Base-by-base conservation (phyloP, 2,113 vertebrate genomes). In the Thunnus maccoyii region DNA sequence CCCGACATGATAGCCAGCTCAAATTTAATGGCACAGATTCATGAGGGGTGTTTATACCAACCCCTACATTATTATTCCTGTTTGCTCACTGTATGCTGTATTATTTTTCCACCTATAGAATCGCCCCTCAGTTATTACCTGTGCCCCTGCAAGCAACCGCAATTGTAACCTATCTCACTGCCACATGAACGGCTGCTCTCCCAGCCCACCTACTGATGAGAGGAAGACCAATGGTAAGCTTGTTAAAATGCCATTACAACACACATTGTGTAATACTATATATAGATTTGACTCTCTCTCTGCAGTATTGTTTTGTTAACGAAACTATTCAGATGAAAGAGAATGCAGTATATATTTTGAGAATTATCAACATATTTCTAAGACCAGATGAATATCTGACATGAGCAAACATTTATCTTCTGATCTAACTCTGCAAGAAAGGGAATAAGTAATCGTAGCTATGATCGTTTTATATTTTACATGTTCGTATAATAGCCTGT, bases 41-140 rank as follows among this genome's bases (percentile, higher is more conserved):
- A 9, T 41, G 36, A 41, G 8, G 7, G 2, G 0, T 46, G 13
- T 55, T 41, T 41, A 22, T 41, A 15, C 30, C 13, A 22, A 52
- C 9, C 5, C n/a, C 15, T 30, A 7, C 17, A 13, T 8, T 22
- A 25, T 48, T 25, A 10, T 50, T 11, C 22, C 15, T 36, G 20
- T 65, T 44, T 6, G 20, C 10, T 82, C n/a, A 78, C 48, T 30
- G 10, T 44, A 2, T 83, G 17, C n/a, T 44, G 5, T 30, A 30
- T 18, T 52, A 25, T 11, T 56, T 80, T 61, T 6, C 9, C 61
- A 52, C 54, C 27, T 78, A 0, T 67, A 99, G 98, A 99, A 99
- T 94, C 98, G 98, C 63, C 98, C 98, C 9, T 99, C 98, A 0
- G 98, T 99, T 63, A 99, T 99, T 89, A 99, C 96, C 13, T 99